Conservation (phyloP, 2,888 invertebrate species). For the Abrostola tripartita region DNA sequence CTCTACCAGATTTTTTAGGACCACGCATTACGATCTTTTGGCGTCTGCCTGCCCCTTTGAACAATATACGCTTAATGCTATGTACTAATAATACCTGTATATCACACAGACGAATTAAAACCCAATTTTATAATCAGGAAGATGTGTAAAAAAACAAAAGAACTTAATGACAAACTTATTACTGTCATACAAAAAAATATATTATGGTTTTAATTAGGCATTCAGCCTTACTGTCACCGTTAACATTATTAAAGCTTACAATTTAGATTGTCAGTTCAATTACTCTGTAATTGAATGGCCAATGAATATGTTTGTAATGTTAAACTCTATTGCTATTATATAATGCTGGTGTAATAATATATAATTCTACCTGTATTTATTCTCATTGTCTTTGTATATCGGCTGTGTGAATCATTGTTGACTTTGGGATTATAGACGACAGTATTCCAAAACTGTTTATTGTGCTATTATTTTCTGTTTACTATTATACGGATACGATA, state of each 20-base stretch:
- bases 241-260: constrained; percentile 14
- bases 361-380: not conserved
- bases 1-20: no score
- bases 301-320: constrained; percentile 26
- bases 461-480: no score
- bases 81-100: no score
- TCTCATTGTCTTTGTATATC: not conserved
- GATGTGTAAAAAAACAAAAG: not conserved
- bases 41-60: no score
- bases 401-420: no score
- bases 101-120: no score
- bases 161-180: constrained; percentile 11
- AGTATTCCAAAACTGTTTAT: no score
- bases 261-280: constrained; percentile 38
- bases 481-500: no score
- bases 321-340: constrained; percentile 5
- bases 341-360: not conserved
- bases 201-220: constrained; percentile 14
- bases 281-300: constrained; percentile 32
- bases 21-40: no score
- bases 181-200: constrained; percentile 25
- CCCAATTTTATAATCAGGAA: no score
- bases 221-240: constrained; percentile 9
- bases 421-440: no score
- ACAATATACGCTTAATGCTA: no score